Evolutionary conservation across 2,113 vertebrate species (phyloP), one percentile per base, ranked within the genome.

Genomic region (Montifringilla adamsi): DNA sequence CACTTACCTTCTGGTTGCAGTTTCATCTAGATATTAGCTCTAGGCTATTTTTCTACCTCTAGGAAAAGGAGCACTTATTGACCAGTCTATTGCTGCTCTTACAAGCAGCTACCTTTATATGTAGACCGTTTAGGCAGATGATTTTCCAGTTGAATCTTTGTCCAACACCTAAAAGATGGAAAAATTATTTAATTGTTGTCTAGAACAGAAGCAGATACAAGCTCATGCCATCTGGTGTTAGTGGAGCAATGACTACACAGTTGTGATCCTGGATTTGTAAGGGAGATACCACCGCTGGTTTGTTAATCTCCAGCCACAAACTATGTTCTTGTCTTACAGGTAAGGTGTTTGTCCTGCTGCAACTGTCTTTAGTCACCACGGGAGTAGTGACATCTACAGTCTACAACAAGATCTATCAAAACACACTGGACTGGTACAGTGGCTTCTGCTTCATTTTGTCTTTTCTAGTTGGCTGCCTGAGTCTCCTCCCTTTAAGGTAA

Each of bases 341-440:
- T 41, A 98, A 98, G 75, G 90, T 95, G 31, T 99, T 99, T 46
- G 98, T 98, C 60, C 64, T 78, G 13, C 98, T 99, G 87, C 99
- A 99, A 96, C 47, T 99, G 69, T 97, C 97, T 26, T 97, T 99
- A 93, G 98, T 98, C 78, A 86, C 98, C 35, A 98, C 98, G 0
- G 98, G 98, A 35, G 98, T 99, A 93, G 98, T 94, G 43, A 98
- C 99, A 86, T 98, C 98, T 62, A 98, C 98, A 2, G 46, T 97
- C 84, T 99, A 97, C 70, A 99, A 99, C 39, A 98, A 98, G 87
- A 98, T 99, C 91, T 99, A 99, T 84, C 99, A 99, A 97, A 72
- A 87, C 43, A 99, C 98, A 35, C 75, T 99, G 93, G 94, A 97
- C 92, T 98, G 98, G 98, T 98, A 98, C 58, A 96, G 98, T 0